These are phyloP conservation scores for Sebastes kiyomatsui DNA, from an alignment of 2,797 vertebrate genomes.

Conservation along the genomic window DNA sequence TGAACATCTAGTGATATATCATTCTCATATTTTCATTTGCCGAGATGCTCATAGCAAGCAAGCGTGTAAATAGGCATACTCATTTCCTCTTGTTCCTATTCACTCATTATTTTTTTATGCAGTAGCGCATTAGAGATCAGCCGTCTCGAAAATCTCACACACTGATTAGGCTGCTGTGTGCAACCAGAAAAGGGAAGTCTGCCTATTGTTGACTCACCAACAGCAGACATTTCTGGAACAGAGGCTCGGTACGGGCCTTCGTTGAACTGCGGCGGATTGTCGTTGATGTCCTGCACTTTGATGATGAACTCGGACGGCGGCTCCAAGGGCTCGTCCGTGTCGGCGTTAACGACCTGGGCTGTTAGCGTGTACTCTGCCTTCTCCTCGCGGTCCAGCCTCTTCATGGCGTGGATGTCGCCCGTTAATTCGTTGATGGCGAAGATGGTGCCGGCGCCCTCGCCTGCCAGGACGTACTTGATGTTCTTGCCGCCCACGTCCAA, in stretches of 20 bases:
- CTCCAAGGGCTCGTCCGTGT: constrained; percentile 92
- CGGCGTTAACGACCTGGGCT: constrained; percentile 93
- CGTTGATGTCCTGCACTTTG: constrained; percentile 99
- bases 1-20: constrained; percentile 53
- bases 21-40: constrained; percentile 55
- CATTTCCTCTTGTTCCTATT: constrained; percentile 61
- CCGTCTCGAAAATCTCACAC: constrained; percentile 50
- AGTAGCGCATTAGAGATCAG: constrained; percentile 65
- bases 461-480: constrained; percentile 96
- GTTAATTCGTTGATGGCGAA: constrained; percentile 97
- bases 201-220: constrained; percentile 86
- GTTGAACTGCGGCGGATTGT: constrained; percentile 95
- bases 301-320: constrained; percentile 98
- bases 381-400: constrained; percentile 97
- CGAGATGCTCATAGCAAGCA: constrained; percentile 28
- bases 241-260: constrained; percentile 94
- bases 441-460: constrained; percentile 97
- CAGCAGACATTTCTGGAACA: constrained; percentile 95
- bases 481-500: constrained; percentile 91
- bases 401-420: constrained; percentile 98
- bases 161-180: constrained; percentile 56
- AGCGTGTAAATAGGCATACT: constrained; percentile 59
- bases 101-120: constrained; percentile 68
- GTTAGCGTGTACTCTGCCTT: constrained; percentile 97
- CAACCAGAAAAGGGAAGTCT: constrained; percentile 22